phyloP scores from a whole-genome alignment of 2,113 vertebrate species.

The Phylloscopus whistleri region DNA sequence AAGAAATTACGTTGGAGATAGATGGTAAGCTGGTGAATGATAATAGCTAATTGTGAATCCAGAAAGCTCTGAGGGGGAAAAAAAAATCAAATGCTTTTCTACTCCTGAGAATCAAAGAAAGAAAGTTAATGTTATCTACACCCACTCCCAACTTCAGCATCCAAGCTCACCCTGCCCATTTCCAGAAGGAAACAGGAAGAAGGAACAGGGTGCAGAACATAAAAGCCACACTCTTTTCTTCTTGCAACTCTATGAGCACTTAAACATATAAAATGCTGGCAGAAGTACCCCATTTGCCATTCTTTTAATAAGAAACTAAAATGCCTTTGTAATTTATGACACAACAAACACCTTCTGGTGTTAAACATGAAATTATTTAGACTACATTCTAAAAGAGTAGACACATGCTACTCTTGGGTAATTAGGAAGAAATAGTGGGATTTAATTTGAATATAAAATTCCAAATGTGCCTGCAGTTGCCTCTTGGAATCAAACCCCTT shows the following conservation, averaged over 20 bases:
- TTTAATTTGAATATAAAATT: neutral
- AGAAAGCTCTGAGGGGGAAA: neutral
- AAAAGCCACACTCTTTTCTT: neutral
- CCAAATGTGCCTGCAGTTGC: neutral
- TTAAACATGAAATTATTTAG: neutral
- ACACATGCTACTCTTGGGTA: neutral
- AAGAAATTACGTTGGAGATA: neutral
- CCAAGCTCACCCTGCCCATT: neutral
- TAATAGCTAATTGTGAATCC: neutral
- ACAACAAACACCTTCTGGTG: neutral
- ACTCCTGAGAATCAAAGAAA: neutral
- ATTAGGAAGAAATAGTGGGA: neutral
- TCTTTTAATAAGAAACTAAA: neutral
- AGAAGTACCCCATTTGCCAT: neutral
- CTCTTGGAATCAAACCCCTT: neutral
- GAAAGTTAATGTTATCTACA: neutral
- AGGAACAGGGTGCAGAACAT: neutral
- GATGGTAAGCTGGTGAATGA: neutral
- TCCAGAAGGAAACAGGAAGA: neutral
- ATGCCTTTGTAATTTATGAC: neutral
- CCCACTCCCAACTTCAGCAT: neutral
- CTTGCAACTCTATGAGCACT: neutral
- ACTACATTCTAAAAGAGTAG: neutral
- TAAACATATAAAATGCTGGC: neutral
- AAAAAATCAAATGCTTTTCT: neutral